Conservation (phyloP, 92 coral and sea anemone genomes). For the Desmophyllum pertusum region DNA sequence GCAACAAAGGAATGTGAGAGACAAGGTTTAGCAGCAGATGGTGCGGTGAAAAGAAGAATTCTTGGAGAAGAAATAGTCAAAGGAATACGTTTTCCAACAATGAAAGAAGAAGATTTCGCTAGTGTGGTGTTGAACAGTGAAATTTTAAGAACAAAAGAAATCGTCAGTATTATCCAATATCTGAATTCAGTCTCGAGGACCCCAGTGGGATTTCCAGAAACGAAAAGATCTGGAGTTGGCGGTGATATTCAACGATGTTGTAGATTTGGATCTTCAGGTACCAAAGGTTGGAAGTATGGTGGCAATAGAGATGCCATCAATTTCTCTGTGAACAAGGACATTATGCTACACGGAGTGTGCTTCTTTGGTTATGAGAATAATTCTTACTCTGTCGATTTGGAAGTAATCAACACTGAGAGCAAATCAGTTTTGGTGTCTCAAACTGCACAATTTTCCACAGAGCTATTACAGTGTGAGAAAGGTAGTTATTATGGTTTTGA, state of each 20-base stretch:
- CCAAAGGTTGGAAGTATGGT: neutral
- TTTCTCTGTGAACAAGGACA: neutral
- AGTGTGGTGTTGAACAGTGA: neutral
- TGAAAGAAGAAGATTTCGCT: constrained; percentile 10
- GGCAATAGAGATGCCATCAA: neutral
- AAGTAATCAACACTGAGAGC: neutral
- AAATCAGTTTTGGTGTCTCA: neutral
- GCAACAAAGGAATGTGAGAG: constrained; percentile 58
- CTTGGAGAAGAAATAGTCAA: constrained; percentile 22
- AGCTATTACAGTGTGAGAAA: neutral
- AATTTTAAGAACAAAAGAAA: neutral
- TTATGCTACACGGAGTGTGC: constrained; percentile 7
- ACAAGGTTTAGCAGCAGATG: constrained; percentile 22
- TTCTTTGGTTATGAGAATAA: neutral
- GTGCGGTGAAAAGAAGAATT: constrained; percentile 6
- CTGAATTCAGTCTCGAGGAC: neutral
- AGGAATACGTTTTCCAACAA: constrained; percentile 27
- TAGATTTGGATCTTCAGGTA: neutral
- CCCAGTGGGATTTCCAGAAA: neutral
- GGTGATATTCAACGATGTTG: neutral
- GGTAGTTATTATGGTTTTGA: constrained; percentile 1
- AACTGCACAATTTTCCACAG: neutral
- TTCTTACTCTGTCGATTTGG: neutral
- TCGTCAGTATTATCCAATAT: constrained; percentile 13
- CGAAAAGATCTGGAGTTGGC: neutral